Evolutionary conservation across 2,888 invertebrate species (phyloP).

Genomic region (Parthenolecanium corni): DNA sequence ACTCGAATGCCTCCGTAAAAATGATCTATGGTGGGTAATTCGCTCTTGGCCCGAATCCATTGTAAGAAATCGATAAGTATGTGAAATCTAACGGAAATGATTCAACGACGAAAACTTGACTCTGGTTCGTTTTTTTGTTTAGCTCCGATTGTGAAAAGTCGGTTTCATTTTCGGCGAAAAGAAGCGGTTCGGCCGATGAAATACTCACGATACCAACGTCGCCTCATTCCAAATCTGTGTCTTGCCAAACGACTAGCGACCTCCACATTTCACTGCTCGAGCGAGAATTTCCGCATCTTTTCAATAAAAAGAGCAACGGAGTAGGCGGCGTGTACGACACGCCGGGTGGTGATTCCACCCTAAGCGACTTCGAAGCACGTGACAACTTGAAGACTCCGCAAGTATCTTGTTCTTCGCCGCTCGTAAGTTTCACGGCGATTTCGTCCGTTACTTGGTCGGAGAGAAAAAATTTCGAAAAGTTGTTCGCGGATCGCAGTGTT

Average conservation of each 20-base stretch:
- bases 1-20: too few species aligned
- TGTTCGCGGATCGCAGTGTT: slow-evolving; percentile 7
- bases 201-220: neutral
- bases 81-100: too few species aligned
- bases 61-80: too few species aligned
- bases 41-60: too few species aligned
- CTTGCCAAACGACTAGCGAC: slow-evolving; percentile 14
- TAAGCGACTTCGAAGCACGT: neutral
- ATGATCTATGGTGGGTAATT: too few species aligned
- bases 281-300: slow-evolving; percentile 19
- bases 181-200: neutral
- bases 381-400: slow-evolving; percentile 3
- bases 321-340: slow-evolving; percentile 11
- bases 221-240: neutral
- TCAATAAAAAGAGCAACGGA: neutral
- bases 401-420: neutral
- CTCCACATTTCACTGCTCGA: slow-evolving; percentile 1
- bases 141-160: too few species aligned
- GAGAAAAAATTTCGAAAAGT: slow-evolving; percentile 2
- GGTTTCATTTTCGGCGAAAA: too few species aligned
- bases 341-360: neutral
- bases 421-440: neutral
- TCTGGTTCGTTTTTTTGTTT: too few species aligned
- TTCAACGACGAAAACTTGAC: too few species aligned
- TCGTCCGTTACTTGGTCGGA: slow-evolving; percentile 13